A percentile compares a stretch with the other conserved stretches of the same genome.
phyloP scores from a whole-genome alignment of 2,797 vertebrate genomes.

The Hylomyscus alleni region DNA sequence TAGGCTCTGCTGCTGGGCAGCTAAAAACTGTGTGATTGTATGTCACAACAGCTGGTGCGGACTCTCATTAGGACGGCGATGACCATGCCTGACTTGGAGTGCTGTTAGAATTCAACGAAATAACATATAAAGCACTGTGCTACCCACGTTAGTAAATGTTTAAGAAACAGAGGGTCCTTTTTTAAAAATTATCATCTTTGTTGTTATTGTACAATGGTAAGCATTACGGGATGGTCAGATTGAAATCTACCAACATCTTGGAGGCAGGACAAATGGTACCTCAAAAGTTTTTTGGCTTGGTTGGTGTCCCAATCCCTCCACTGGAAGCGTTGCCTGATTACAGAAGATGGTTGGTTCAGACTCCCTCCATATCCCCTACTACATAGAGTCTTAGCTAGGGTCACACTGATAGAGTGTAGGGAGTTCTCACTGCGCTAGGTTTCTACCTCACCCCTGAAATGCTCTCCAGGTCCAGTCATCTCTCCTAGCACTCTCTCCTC shows the following conservation, averaged over 20 bases:
- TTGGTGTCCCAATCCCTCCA: not conserved
- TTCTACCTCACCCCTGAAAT: not conserved
- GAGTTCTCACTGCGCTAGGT: not conserved
- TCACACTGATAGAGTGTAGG: not conserved
- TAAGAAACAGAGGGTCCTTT: not conserved
- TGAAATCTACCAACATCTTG: not conserved
- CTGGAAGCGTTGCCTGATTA: not conserved
- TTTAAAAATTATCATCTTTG: not conserved
- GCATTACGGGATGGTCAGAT: not conserved
- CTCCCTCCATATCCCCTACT: not conserved
- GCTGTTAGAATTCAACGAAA: conserved; percentile 1
- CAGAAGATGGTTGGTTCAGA: too few species aligned
- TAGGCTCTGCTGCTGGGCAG: not conserved
- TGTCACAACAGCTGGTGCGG: not conserved
- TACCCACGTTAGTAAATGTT: conserved; percentile 14
- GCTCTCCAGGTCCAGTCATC: not conserved
- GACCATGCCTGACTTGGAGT: not conserved
- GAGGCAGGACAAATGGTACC: not conserved
- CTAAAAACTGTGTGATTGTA: not conserved
- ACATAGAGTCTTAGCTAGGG: not conserved
- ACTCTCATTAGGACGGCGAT: not conserved
- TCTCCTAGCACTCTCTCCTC: not conserved
- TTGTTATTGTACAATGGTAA: not conserved
- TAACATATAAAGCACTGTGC: not conserved
- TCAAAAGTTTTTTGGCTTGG: not conserved